phyloP scores from a whole-genome alignment of 2,113 vertebrate genomes.

The Toxotes chatareus region DNA sequence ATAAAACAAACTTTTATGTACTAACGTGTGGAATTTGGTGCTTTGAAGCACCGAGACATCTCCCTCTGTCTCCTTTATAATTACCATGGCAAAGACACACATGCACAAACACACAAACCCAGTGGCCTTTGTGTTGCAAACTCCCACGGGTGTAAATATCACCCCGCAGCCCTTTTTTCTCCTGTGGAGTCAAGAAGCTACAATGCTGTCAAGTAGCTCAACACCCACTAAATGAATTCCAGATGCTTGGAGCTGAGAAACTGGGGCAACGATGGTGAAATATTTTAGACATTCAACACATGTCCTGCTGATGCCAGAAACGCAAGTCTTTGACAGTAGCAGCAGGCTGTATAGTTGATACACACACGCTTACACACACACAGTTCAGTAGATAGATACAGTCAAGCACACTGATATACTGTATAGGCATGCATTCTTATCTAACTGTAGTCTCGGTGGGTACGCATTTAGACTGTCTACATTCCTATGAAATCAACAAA shows the following conservation, averaged over 20 bases:
- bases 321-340: slow-evolving; percentile 33
- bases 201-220: slow-evolving; percentile 53
- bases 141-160: slow-evolving; percentile 58
- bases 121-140: slow-evolving; percentile 39
- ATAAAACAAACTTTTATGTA: neutral
- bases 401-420: neutral
- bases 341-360: slow-evolving; percentile 27
- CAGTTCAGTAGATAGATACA: neutral
- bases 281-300: slow-evolving; percentile 51
- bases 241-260: slow-evolving; percentile 69
- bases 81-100: neutral
- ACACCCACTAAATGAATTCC: slow-evolving; percentile 74
- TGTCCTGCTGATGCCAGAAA: slow-evolving; percentile 40
- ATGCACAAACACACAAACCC: slow-evolving; percentile 34
- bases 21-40: neutral
- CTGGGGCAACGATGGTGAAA: slow-evolving; percentile 55
- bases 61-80: neutral
- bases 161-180: neutral
- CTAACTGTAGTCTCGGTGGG: neutral
- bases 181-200: slow-evolving; percentile 46
- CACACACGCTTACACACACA: neutral
- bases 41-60: neutral
- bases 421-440: neutral
- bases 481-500: neutral
- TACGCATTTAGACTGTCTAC: neutral